Evolutionary conservation across 2,888 invertebrate genomes (phyloP).

Genomic region (Melieria omissa): DNA sequence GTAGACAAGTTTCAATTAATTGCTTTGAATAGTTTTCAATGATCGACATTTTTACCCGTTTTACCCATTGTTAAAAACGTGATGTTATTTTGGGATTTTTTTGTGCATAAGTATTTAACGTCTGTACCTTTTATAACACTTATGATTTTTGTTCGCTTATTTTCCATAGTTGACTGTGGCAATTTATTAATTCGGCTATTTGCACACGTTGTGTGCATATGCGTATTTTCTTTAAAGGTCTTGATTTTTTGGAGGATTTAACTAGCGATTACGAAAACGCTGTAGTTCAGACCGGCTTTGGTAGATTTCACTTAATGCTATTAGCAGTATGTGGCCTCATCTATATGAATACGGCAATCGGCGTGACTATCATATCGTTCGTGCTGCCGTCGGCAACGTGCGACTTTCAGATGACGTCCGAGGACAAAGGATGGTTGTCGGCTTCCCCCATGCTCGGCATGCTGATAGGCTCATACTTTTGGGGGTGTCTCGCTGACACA

Average conservation of each 20-base stretch:
- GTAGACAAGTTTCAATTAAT: too few relatives aligned
- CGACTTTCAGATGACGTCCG: slow-evolving; percentile 82
- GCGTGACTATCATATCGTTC: slow-evolving; percentile 83
- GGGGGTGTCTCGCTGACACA: slow-evolving; percentile 86
- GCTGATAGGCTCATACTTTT: slow-evolving; percentile 85
- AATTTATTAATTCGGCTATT: too few relatives aligned
- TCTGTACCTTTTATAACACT: too few relatives aligned
- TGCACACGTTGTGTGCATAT: too few relatives aligned
- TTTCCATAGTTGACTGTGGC: too few relatives aligned
- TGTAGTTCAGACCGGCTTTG: slow-evolving; percentile 74
- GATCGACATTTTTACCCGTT: too few relatives aligned
- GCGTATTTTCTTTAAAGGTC: slow-evolving; percentile 47
- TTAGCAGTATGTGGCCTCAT: slow-evolving; percentile 82
- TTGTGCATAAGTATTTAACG: too few relatives aligned
- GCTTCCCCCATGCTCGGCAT: slow-evolving; percentile 85
- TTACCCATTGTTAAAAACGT: too few relatives aligned
- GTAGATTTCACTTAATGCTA: slow-evolving; percentile 82
- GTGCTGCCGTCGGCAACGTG: slow-evolving; percentile 85
- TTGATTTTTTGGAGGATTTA: slow-evolving; percentile 61
- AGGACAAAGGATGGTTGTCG: slow-evolving; percentile 81
- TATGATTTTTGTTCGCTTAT: too few relatives aligned
- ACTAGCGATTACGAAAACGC: slow-evolving; percentile 63
- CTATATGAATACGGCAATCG: slow-evolving; percentile 85
- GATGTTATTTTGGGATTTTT: too few relatives aligned
- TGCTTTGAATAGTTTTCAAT: too few relatives aligned